phyloP scores from a whole-genome alignment of 2,797 vertebrate genomes.

The Macropus fuliginosus region DNA sequence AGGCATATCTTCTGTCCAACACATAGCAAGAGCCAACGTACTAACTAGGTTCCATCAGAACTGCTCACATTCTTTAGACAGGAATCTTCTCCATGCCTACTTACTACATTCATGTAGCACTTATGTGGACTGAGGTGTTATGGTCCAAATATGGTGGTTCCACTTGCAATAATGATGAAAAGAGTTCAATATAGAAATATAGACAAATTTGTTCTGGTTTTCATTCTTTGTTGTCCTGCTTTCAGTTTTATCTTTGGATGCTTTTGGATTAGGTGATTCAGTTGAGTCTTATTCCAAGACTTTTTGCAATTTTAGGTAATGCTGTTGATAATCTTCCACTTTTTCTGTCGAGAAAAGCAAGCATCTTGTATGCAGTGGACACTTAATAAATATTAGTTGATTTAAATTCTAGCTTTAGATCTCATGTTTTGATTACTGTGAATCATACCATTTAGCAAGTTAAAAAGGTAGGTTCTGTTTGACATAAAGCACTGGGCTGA shows the following conservation, averaged over 20 bases:
- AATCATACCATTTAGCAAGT: constrained; percentile 25
- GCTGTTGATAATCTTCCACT: background rate
- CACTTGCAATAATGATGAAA: background rate
- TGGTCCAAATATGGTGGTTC: background rate
- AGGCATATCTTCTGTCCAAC: background rate
- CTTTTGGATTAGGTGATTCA: background rate
- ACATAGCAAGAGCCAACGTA: background rate
- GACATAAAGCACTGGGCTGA: constrained; percentile 30
- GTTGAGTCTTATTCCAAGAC: background rate
- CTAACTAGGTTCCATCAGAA: background rate
- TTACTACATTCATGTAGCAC: background rate
- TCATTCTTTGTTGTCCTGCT: background rate
- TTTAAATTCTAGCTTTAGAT: constrained; percentile 21
- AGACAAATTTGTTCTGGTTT: background rate
- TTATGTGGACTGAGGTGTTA: background rate
- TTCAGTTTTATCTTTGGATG: background rate
- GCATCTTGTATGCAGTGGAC: constrained; percentile 28
- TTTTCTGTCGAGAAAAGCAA: background rate
- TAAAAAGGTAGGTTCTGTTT: constrained; percentile 41
- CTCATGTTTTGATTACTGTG: background rate
- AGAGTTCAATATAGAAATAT: background rate
- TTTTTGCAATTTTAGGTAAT: background rate
- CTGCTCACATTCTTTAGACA: background rate
- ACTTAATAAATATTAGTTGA: constrained; percentile 12
- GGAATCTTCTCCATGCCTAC: background rate